phyloP scores from a whole-genome alignment of 2,113 vertebrate species.

The Planiliza haematocheilus region DNA sequence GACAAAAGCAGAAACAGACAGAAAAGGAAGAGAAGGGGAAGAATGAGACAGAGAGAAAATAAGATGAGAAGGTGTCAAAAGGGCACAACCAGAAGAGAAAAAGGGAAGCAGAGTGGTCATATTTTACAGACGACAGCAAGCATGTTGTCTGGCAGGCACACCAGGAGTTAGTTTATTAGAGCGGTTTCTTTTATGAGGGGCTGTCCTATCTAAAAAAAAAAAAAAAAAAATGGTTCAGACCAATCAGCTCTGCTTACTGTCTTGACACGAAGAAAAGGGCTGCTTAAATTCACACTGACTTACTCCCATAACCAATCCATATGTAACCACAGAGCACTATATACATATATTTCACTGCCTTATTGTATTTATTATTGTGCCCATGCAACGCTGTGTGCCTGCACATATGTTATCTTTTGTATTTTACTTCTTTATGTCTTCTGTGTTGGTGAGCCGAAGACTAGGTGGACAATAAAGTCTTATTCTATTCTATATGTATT shows the following conservation, averaged over 20 bases:
- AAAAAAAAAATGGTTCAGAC: constrained; percentile 33
- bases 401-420: too few relatives aligned
- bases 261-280: constrained; percentile 10
- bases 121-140: constrained; percentile 66
- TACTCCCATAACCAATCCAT: background rate
- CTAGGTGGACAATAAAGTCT: too few relatives aligned
- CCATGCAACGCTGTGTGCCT: too few relatives aligned
- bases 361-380: too few relatives aligned
- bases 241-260: constrained; percentile 10
- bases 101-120: constrained; percentile 47
- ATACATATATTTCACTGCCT: background rate
- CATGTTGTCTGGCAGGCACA: constrained; percentile 60
- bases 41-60: background rate
- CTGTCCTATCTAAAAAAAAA: constrained; percentile 28
- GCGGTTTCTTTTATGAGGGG: constrained; percentile 55
- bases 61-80: constrained; percentile 35
- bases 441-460: too few relatives aligned
- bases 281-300: constrained; percentile 4
- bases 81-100: constrained; percentile 33
- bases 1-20: constrained; percentile 13
- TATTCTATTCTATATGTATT: too few relatives aligned
- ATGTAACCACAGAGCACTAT: constrained; percentile 1
- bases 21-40: constrained; percentile 22
- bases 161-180: constrained; percentile 62
- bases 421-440: too few relatives aligned